Evolutionary conservation across 1,140 invertebrate species (phyloP).

Genomic region (Atta colombica): DNA sequence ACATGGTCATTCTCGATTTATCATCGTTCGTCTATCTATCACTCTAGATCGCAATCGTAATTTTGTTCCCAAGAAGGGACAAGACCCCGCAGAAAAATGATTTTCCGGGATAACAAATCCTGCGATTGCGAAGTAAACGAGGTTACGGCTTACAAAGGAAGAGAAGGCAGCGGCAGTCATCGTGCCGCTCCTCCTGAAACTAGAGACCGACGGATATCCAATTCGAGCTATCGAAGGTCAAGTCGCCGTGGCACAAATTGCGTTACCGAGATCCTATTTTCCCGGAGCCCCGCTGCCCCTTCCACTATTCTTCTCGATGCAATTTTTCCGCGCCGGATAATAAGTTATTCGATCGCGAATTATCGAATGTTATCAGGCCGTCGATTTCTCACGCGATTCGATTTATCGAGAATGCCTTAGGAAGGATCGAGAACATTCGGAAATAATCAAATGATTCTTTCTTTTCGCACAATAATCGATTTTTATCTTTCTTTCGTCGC

Average conservation of each 20-base stretch:
- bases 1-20: constrained; percentile 53
- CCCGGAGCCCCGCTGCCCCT: constrained; percentile 52
- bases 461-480: constrained; percentile 14
- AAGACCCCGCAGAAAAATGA: constrained; percentile 46
- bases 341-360: constrained; percentile 68
- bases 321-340: constrained; percentile 73
- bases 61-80: constrained; percentile 23
- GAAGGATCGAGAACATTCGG: constrained; percentile 36
- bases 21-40: constrained; percentile 57
- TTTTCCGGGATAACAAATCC: constrained; percentile 64
- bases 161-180: constrained; percentile 65
- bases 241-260: constrained; percentile 75
- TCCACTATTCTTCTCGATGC: constrained; percentile 72
- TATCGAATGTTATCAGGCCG: constrained; percentile 69
- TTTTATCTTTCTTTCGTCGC: not conserved
- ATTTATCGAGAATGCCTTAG: constrained; percentile 25
- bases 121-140: constrained; percentile 66
- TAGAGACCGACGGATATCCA: constrained; percentile 74
- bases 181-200: constrained; percentile 61
- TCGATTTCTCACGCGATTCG: constrained; percentile 66
- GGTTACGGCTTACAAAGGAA: constrained; percentile 72
- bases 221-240: constrained; percentile 76
- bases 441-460: constrained; percentile 24
- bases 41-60: constrained; percentile 53
- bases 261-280: constrained; percentile 67